phyloP scores from a whole-genome alignment of 2,797 vertebrate species.

The Silurus aristotelis region DNA sequence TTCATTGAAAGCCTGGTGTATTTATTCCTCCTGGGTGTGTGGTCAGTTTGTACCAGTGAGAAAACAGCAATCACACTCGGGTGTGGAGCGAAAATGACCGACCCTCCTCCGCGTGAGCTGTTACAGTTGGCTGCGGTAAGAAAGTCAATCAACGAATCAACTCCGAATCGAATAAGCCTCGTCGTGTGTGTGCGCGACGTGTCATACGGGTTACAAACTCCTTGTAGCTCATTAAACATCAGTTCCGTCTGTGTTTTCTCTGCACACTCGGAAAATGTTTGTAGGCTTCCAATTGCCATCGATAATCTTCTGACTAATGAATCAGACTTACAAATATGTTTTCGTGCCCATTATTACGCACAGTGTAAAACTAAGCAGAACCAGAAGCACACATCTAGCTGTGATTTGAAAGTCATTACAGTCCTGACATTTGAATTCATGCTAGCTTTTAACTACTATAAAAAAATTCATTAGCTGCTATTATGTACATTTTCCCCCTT shows the following conservation, averaged over 20 bases:
- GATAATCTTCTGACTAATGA: too few species aligned
- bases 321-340: too few species aligned
- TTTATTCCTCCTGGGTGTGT: background rate
- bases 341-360: background rate
- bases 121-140: background rate
- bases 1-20: background rate
- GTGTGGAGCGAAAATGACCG: background rate
- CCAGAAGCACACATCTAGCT: background rate
- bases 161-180: too few species aligned
- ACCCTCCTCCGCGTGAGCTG: background rate
- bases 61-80: background rate
- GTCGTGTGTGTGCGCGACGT: too few species aligned
- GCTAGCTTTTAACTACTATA: background rate
- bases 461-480: too few species aligned
- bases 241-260: background rate
- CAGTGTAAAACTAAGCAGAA: background rate
- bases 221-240: background rate
- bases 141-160: background rate
- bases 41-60: background rate
- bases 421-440: background rate
- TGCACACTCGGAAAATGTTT: background rate
- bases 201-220: too few species aligned
- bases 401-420: background rate
- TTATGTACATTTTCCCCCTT: too few species aligned
- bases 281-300: background rate